phyloP scores from a whole-genome alignment of 2,797 vertebrate genomes.

The Sarcophilus harrisii region DNA sequence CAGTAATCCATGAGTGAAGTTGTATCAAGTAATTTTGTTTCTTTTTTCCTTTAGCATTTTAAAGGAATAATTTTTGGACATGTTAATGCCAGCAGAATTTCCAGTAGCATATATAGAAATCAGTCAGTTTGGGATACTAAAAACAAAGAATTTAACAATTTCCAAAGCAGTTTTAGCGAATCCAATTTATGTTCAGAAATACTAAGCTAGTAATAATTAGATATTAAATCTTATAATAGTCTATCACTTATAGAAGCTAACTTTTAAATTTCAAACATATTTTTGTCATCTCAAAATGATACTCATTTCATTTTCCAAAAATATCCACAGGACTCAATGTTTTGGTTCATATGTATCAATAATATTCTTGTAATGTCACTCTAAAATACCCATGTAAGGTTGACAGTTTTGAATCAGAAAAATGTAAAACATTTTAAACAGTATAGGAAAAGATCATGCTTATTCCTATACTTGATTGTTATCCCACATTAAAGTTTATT shows the following conservation, averaged over 20 bases:
- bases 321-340: conserved; percentile 61
- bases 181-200: conserved; percentile 63
- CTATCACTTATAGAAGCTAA: conserved; percentile 39
- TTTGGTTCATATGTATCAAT: conserved; percentile 50
- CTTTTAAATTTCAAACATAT: conserved; percentile 59
- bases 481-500: conserved; percentile 63
- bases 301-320: conserved; percentile 73
- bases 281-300: conserved; percentile 73
- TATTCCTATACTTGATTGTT: conserved; percentile 56
- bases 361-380: conserved; percentile 52
- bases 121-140: conserved; percentile 64
- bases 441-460: conserved; percentile 58
- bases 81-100: conserved; percentile 64
- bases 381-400: conserved; percentile 61
- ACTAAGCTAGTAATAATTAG: conserved; percentile 61
- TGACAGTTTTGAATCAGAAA: conserved; percentile 69
- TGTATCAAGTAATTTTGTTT: neutral
- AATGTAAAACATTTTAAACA: conserved; percentile 58
- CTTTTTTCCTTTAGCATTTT: conserved; percentile 31
- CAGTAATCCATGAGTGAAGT: neutral
- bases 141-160: conserved; percentile 53
- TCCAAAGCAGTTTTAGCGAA: conserved; percentile 65
- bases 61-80: conserved; percentile 62
- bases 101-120: conserved; percentile 69
- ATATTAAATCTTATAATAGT: conserved; percentile 64